Evolutionary conservation across 2,797 vertebrate genomes (phyloP), one percentile per base, ranked within the genome.

Genomic region (Psittacula echo): DNA sequence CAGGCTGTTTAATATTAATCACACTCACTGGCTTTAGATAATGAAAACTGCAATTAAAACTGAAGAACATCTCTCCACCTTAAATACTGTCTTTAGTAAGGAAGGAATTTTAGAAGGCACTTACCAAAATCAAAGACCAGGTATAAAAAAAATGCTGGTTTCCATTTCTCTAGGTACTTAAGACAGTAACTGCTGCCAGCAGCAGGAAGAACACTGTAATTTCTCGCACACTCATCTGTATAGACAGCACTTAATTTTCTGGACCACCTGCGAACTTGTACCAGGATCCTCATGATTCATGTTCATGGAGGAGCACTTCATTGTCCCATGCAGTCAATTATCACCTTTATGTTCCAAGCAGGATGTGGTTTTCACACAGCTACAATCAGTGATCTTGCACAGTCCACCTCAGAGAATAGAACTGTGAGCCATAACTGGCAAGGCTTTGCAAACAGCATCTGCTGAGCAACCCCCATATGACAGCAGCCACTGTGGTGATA

Each of bases 151-250:
- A 50, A 58, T 2, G 11, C 7, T 27, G 48, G 34, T 71, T 85
- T 85, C 78, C 53, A 78, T 80, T 95, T 87, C 92, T 94, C 72
- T 75, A 68, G 37, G 75, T 48, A 71, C 62, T 92, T 87, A 87
- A 66, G 66, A 50, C 66, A 91, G 13, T 78, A 89, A 95, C 29
- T 93, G 66, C 78, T 94, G 76, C 19, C 74, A 92, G 87, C 39
- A 84, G 62, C 79, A 86, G 29, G 47, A 92, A 88, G 60, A 85
- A 75, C 20, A 29, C 41, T 26, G 12, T 65, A 65, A 83, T 87
- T 89, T 95, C 89, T 94, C 89, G 89, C 37, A 87, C 68, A 83
- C 50, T 81, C 45, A 54, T 64, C 37, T 48, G 27, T 75, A 77
- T 6, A 64, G n/a, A 85, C 44, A 56, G 76, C 47, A 73, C 70